Conservation (phyloP, 2,888 invertebrate genomes). For the Creontiades dilutus region DNA sequence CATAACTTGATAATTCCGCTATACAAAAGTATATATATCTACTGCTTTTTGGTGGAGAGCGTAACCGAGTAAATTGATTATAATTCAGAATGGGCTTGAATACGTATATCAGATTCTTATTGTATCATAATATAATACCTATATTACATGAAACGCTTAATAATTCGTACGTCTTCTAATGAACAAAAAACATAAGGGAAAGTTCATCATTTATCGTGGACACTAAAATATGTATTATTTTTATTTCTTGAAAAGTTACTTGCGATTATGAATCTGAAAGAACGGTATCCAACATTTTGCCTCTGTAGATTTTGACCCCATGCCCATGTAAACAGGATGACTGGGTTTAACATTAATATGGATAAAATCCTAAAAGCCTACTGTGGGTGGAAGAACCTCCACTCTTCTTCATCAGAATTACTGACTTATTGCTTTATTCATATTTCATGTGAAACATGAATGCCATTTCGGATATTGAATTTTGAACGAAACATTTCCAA, state of each 20-base stretch:
- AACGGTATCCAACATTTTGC: background rate
- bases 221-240: background rate
- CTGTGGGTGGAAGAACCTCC: too few species aligned
- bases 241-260: background rate
- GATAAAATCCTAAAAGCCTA: too few species aligned
- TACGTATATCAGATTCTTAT: slow-evolving; percentile 45
- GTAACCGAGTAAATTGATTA: slow-evolving; percentile 37
- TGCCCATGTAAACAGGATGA: background rate
- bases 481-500: too few species aligned
- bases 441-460: too few species aligned
- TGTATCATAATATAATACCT: slow-evolving; percentile 15
- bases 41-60: slow-evolving; percentile 45
- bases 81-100: slow-evolving; percentile 14
- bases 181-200: background rate
- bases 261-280: background rate
- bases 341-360: background rate
- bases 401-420: too few species aligned
- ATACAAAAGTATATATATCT: slow-evolving; percentile 1
- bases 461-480: too few species aligned
- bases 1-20: background rate
- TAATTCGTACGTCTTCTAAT: slow-evolving; percentile 1
- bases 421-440: too few species aligned
- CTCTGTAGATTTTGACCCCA: background rate
- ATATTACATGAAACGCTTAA: slow-evolving; percentile 1
- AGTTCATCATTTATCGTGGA: background rate